Evolutionary conservation across 1,140 invertebrate species (phyloP).

Genomic region (Euschistus heros): DNA sequence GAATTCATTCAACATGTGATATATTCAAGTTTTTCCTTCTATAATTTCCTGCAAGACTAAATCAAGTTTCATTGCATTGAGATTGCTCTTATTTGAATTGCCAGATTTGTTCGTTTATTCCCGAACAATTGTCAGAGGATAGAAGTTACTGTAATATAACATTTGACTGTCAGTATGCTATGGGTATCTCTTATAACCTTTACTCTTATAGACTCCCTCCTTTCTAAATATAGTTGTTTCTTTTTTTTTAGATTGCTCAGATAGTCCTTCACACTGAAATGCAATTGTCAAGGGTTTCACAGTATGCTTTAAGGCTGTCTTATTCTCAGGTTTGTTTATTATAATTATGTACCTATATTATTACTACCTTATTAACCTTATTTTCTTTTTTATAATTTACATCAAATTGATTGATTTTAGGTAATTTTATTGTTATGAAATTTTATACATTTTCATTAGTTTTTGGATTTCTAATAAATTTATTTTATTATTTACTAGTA

Average conservation of each 20-base stretch:
- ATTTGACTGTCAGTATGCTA: too few relatives aligned
- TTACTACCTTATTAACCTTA: background rate
- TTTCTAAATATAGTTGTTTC: too few relatives aligned
- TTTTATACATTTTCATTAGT: background rate
- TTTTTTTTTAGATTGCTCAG: conserved; percentile 12
- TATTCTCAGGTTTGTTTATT: conserved; percentile 5
- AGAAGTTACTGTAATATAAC: too few relatives aligned
- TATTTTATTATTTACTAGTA: background rate
- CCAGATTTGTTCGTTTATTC: too few relatives aligned
- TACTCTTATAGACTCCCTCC: too few relatives aligned
- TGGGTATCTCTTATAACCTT: too few relatives aligned
- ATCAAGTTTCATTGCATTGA: too few relatives aligned
- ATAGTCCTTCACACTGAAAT: conserved; percentile 2
- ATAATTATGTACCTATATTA: background rate
- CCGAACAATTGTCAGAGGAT: too few relatives aligned
- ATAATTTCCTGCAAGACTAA: too few relatives aligned
- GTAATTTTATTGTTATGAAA: background rate
- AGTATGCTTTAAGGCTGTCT: conserved; percentile 15
- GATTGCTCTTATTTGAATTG: too few relatives aligned
- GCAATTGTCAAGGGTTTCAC: conserved; percentile 5
- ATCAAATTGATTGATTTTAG: background rate
- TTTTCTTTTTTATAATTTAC: background rate
- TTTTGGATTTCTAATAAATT: background rate
- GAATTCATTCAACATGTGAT: too few relatives aligned
- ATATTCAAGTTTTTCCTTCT: too few relatives aligned